Percentiles rank a stretch among this genome's conserved stretches.
phyloP scores from a whole-genome alignment of 2,797 vertebrate genomes.

The Meriones psammophilus region DNA sequence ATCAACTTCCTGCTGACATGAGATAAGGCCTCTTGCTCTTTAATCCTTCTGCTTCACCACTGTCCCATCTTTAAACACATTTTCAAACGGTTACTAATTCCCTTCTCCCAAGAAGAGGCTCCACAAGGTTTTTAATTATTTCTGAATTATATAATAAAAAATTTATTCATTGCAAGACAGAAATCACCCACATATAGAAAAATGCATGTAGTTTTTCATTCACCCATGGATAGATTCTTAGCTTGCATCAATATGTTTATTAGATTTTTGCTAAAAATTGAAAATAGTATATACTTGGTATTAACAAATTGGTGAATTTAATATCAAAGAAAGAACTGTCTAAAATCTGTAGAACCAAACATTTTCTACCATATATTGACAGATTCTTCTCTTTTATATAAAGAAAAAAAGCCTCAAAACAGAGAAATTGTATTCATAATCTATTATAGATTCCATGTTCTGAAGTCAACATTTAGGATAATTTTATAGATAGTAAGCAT shows the following conservation, averaged over 20 bases:
- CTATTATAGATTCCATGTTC: not conserved
- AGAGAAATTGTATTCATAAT: not conserved
- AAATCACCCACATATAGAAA: constrained; percentile 6
- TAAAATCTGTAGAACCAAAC: not conserved
- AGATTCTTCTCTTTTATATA: constrained; percentile 6
- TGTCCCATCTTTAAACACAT: not conserved
- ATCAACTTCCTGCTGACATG: constrained; percentile 59
- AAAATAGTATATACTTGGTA: not conserved
- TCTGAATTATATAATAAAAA: constrained; percentile 26
- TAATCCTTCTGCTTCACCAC: not conserved
- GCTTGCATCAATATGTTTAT: not conserved
- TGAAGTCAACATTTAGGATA: constrained; percentile 26
- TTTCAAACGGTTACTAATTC: constrained; percentile 32
- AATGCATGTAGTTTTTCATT: not conserved
- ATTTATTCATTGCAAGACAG: constrained; percentile 32
- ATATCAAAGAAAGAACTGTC: constrained; percentile 11
- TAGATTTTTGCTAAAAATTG: not conserved
- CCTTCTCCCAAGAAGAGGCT: not conserved
- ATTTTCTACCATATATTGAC: not conserved
- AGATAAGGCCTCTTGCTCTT: not conserved
- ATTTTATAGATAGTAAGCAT: constrained; percentile 11
- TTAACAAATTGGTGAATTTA: not conserved
- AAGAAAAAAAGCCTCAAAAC: not conserved
- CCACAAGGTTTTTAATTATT: constrained; percentile 39
- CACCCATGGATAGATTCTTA: not conserved